phyloP scores from a whole-genome alignment of 2,888 invertebrate species.

The Netelia melanura region DNA sequence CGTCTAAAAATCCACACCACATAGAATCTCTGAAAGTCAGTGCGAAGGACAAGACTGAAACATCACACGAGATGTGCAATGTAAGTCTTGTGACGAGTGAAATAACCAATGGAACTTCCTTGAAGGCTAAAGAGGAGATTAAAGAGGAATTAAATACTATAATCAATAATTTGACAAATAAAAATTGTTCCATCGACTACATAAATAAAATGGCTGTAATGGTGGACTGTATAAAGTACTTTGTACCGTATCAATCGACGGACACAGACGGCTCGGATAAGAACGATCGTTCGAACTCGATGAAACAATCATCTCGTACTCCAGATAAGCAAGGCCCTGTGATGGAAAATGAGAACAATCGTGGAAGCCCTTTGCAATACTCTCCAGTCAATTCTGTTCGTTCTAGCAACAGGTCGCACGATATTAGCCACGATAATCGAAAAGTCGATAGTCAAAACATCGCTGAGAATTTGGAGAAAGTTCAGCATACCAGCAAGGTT shows the following conservation, averaged over 20 bases:
- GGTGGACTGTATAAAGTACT: slow-evolving; percentile 75
- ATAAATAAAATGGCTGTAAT: slow-evolving; percentile 76
- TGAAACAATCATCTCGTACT: background rate
- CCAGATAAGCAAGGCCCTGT: slow-evolving; percentile 1
- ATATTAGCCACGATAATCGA: background rate
- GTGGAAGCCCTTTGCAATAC: background rate
- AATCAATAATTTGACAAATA: slow-evolving; percentile 74
- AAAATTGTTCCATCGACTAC: slow-evolving; percentile 76
- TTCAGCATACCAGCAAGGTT: background rate
- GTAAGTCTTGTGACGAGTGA: background rate
- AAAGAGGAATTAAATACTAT: slow-evolving; percentile 74
- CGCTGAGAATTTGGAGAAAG: slow-evolving; percentile 15
- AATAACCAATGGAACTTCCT: slow-evolving; percentile 30
- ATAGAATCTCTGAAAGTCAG: background rate
- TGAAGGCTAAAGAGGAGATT: slow-evolving; percentile 71
- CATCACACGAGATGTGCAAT: slow-evolving; percentile 7
- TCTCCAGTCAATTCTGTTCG: background rate
- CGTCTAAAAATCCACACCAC: background rate
- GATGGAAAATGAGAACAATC: slow-evolving; percentile 1
- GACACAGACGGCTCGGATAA: slow-evolving; percentile 37
- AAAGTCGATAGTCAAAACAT: background rate
- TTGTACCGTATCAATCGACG: slow-evolving; percentile 69
- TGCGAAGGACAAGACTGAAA: slow-evolving; percentile 12
- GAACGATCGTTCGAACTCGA: background rate
- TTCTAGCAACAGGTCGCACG: background rate